Conservation (phyloP, 2,113 vertebrate genomes). For the Octodon degus region DNA sequence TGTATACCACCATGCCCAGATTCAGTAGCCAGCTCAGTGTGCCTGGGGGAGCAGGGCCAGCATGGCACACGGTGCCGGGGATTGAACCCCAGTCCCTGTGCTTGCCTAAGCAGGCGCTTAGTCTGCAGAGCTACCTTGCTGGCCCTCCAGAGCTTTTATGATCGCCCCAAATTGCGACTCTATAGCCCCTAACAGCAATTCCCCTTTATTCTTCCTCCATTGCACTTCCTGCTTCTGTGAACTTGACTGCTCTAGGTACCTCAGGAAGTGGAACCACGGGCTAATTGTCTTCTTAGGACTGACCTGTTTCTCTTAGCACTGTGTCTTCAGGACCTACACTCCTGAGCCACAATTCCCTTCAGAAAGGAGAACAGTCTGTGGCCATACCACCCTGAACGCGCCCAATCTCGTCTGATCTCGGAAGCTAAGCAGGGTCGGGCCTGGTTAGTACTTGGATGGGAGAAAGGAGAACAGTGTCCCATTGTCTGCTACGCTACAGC, state of each 20-base stretch:
- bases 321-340: background rate
- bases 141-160: background rate
- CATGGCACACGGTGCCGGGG: no score
- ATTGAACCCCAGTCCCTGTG: no score
- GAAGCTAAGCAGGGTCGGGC: no score
- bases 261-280: background rate
- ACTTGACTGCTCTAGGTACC: background rate
- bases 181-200: background rate
- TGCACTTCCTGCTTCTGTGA: background rate
- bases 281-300: background rate
- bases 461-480: background rate
- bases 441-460: no score
- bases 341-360: background rate
- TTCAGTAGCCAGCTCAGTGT: no score
- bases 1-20: no score
- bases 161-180: background rate
- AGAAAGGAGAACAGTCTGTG: background rate
- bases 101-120: no score
- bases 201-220: accelerated
- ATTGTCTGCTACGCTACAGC: accelerated
- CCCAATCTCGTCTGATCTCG: no score
- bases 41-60: no score
- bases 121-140: no score
- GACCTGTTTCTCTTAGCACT: background rate
- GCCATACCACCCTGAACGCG: no score